Evolutionary conservation across 2,888 invertebrate species (phyloP), one percentile per base, ranked within the genome.

Genomic region (Cephonodes hylas): DNA sequence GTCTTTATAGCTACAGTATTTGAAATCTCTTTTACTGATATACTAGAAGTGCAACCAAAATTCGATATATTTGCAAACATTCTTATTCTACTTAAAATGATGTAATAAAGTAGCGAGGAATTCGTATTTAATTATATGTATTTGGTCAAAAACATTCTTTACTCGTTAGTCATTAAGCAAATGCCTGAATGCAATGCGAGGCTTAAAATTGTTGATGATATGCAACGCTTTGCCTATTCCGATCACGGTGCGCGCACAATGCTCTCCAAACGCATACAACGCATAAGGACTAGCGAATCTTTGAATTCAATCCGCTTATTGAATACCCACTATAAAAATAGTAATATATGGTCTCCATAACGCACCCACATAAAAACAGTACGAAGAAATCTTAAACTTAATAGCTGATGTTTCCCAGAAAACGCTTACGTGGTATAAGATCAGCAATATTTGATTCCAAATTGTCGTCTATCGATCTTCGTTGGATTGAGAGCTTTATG

Each of bases 211-310:
- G 22, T 56, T 31, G 22, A 23, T 38, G 46, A 58, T 61, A 58
- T 58, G 46, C 58, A 61, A 34, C 58, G 22, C n/a, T 38, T 61
- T 61, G 45, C 10, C 61, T 61, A 61, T 61, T 57, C 61, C 18
- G 20, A 18, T 46, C 61, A 58, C 61, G 31, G 46, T 45, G n/a
- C 34, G 58, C 46, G 34, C 13, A 60, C 60, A 60, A 60, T 60
- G 48, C 60, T 31, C 48, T 53, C n/a, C 59, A 59, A 46, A 31
- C 60, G 42, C 38, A 60, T 25, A 20, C 44, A 5, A 15, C 48
- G 48, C 48, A 27, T 3, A 27, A 44, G 20, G 20, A 18, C 20
- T 44, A 10, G 10, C 53, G 27, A 27, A 53, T 53, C 15, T 31
- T 31, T 10, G 18, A 31, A 15, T 27, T 6, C 15, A 27, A 1